A percentile compares a stretch with the other conserved stretches of the same genome.
Conservation (phyloP, 2,113 vertebrate species). For the Papio anubis region DNA sequence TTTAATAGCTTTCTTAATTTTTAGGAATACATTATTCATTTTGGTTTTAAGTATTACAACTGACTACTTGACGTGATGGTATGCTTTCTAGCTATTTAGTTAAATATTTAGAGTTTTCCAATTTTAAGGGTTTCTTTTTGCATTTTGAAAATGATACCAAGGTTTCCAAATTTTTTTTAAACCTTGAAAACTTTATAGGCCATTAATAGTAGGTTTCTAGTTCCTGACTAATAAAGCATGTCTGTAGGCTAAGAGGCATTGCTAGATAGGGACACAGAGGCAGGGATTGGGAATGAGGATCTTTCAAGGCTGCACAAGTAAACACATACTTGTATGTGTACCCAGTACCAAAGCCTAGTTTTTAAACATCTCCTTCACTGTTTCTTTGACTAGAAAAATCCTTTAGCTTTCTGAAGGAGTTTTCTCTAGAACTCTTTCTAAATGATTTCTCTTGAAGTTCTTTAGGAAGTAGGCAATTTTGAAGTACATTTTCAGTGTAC, state of each 20-base stretch:
- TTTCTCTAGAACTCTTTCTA: too few relatives aligned
- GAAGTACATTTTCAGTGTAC: background rate
- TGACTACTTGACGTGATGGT: background rate
- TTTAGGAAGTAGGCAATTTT: background rate
- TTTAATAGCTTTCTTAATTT: background rate
- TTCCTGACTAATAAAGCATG: background rate
- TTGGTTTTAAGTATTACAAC: background rate
- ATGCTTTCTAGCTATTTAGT: background rate
- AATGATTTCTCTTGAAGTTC: background rate
- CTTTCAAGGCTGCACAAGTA: background rate
- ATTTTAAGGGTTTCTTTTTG: background rate
- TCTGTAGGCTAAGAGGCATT: background rate
- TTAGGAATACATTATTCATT: background rate
- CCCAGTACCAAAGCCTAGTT: background rate
- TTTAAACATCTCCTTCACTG: background rate
- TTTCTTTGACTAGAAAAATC: background rate
- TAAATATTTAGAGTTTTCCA: background rate
- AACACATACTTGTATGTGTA: background rate
- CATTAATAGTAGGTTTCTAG: background rate
- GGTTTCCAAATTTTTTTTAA: background rate
- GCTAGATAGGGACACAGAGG: background rate
- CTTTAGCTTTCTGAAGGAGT: too few relatives aligned
- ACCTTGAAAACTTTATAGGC: background rate
- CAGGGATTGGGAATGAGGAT: background rate
- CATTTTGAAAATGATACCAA: background rate